phyloP scores from a whole-genome alignment of 1,140 invertebrate species.

The Pseudachorutes palmiensis region DNA sequence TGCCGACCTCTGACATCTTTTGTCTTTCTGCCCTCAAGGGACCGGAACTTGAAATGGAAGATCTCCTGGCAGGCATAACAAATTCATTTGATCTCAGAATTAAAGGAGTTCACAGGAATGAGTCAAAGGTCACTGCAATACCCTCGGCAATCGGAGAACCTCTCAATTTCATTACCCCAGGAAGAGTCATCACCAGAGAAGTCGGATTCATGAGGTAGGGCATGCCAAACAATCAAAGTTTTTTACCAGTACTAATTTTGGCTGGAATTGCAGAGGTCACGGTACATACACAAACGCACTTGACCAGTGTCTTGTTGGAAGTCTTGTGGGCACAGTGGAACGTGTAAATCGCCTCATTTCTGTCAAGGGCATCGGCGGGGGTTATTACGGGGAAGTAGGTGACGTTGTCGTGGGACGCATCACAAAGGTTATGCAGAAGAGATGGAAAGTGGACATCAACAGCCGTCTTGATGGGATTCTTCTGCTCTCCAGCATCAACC shows the following conservation, averaged over 20 bases:
- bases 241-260: constrained; percentile 10
- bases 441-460: constrained; percentile 94
- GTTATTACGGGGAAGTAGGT: constrained; percentile 89
- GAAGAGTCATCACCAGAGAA: constrained; percentile 71
- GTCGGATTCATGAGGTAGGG: constrained; percentile 72
- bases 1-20: too few species aligned
- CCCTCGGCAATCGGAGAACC: constrained; percentile 34
- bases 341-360: constrained; percentile 91
- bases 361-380: constrained; percentile 77
- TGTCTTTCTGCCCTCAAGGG: too few species aligned
- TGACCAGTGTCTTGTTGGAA: constrained; percentile 71
- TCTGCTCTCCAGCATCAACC: constrained; percentile 85
- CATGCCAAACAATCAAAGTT: constrained; percentile 8
- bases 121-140: too few species aligned
- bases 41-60: too few species aligned
- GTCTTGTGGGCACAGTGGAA: constrained; percentile 86
- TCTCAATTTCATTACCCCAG: constrained; percentile 69
- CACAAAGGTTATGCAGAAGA: constrained; percentile 77
- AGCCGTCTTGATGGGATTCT: constrained; percentile 80
- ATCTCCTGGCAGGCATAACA: too few species aligned
- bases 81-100: too few species aligned
- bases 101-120: too few species aligned
- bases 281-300: constrained; percentile 78
- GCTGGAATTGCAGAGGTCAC: constrained; percentile 70
- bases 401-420: constrained; percentile 94